These are phyloP conservation scores for Brassicogethes aeneus DNA, from an alignment of 2,888 invertebrate species.

Conservation along the genomic window DNA sequence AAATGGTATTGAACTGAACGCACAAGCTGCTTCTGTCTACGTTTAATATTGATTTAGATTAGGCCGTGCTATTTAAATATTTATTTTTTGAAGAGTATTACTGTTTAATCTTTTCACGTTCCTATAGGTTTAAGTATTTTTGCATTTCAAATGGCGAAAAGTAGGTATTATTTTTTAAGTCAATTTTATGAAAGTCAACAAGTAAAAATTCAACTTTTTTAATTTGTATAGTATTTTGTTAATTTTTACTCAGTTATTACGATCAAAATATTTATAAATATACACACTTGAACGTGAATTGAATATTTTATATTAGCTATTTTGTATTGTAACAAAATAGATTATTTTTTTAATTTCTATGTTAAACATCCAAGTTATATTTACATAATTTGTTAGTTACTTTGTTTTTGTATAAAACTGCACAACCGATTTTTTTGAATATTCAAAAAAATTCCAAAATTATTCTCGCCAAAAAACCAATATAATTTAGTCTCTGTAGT, in stretches of 20 bases:
- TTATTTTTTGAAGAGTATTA: background rate
- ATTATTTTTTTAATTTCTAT: slow-evolving; percentile 9
- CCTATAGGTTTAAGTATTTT: no score
- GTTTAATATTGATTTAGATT: background rate
- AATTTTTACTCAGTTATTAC: no score
- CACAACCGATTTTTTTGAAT: no score
- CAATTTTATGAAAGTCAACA: no score
- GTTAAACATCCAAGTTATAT: slow-evolving; percentile 3
- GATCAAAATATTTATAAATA: background rate
- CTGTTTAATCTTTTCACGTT: background rate
- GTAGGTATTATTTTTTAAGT: no score
- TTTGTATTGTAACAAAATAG: background rate
- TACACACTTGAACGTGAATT: background rate
- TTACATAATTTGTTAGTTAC: no score
- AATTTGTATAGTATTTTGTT: no score
- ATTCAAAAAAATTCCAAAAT: no score
- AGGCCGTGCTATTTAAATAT: background rate
- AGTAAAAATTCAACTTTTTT: no score
- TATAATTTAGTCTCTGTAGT: background rate
- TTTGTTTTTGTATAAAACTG: no score
- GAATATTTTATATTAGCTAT: slow-evolving; percentile 1
- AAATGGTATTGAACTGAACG: background rate
- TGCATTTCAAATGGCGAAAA: no score
- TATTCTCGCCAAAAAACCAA: no score
- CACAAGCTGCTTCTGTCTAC: slow-evolving; percentile 3